A percentile compares a stretch with the other conserved stretches of the same genome.
phyloP scores from a whole-genome alignment of 2,888 invertebrate species.

The Dyspetes luteomarginatus region DNA sequence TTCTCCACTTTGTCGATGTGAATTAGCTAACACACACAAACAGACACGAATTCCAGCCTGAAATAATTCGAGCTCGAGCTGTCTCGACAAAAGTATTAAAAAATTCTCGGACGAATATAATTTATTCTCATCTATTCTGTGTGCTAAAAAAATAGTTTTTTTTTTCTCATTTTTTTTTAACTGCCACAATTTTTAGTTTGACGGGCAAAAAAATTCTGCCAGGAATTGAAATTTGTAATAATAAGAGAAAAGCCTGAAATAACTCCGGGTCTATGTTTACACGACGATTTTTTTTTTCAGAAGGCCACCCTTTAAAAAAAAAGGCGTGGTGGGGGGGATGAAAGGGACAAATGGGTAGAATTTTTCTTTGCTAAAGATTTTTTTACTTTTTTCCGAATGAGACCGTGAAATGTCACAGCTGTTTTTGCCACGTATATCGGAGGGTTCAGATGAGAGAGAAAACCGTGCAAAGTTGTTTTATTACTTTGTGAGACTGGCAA shows the following conservation, averaged over 20 bases:
- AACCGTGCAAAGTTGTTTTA: constrained; percentile 8
- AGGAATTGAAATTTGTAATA: constrained; percentile 1
- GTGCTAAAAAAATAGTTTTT: background rate
- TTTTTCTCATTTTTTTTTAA: background rate
- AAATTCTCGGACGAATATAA: background rate
- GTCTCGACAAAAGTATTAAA: background rate
- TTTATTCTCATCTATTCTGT: constrained; percentile 17
- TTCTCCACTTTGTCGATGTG: background rate
- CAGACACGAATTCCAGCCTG: constrained; percentile 16
- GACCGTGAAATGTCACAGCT: constrained; percentile 14
- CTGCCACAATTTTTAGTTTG: background rate
- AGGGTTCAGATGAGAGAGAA: background rate
- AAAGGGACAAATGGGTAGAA: constrained; percentile 10
- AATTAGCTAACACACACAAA: background rate
- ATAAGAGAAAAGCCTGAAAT: constrained; percentile 3
- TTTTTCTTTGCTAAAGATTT: constrained; percentile 1
- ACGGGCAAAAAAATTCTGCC: background rate
- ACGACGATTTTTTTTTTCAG: background rate
- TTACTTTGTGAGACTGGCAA: background rate
- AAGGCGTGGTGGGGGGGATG: background rate
- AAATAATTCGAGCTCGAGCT: constrained; percentile 44
- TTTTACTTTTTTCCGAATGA: background rate
- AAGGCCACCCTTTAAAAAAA: too few relatives aligned
- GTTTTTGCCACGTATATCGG: constrained; percentile 7
- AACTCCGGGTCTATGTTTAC: background rate